Evolutionary conservation across 1,140 invertebrate species (phyloP), one percentile per base, ranked within the genome.

Genomic region (Colletes gigas): DNA sequence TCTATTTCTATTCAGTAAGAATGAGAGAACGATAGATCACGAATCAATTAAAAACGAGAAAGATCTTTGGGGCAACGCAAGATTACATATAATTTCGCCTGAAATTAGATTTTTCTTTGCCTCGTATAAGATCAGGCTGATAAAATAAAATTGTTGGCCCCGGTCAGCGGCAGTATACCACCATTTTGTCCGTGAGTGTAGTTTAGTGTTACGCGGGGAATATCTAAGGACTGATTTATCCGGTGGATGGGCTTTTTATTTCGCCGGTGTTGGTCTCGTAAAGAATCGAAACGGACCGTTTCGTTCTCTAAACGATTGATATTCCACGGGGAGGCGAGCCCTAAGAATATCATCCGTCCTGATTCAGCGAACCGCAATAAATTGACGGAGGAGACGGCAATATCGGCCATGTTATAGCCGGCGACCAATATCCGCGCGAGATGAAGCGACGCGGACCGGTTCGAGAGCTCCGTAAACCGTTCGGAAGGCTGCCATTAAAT

Each of bases 231-330:
- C 15, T 55, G 17, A 8, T 30, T 17, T 30, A 41, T 41, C 55
- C 57, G 6, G 17, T 79, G 79, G 83, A 73, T 54, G 57, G 55
- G 7, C 5, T 74, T 78, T 71, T 83, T 79, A 73, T 59, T 57
- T 83, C 72, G 17, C 66, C 8, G 54, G 41, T 41, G 59, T 66
- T 12, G 8, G 4, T 4, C 5, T 41, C 41, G 21, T 50, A 30
- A n/a, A 57, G 19, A 74, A 21, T 21, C 21, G 81, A 69, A 52
- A 21, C 7, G 39, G 21, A 5, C 47, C 12, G 41, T 21, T 39
- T 65, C 52, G 7, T 39, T 21, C 15, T 12, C 30, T 85, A 63
- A 84, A 85, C 83, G 77, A 85, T 84, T 85, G 71, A 84, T 85
- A 65, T 67, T 55, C 77, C 66, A 4, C 5, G 7, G 60, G 59